Evolutionary conservation across 92 coral and sea anemone species (phyloP), one percentile per base, ranked within the genome.

Genomic region (Actinostola sp.): DNA sequence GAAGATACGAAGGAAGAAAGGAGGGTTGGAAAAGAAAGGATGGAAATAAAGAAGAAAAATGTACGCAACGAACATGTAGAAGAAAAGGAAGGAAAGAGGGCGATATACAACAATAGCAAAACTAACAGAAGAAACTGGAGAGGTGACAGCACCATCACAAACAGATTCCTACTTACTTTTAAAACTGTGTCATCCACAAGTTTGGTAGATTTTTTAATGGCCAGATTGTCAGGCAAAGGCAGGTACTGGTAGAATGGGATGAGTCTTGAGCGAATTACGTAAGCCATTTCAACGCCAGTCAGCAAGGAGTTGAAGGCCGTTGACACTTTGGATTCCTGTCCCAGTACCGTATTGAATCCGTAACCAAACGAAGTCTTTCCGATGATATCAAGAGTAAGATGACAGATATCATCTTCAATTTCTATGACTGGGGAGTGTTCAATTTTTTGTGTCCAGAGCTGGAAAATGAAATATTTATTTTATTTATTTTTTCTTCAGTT

Each of bases 91-190:
- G 42, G 4, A 36, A 36, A 36, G 42, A 36, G 42, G 11, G 6
- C 4, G 4, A 11, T 36, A 4, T 36, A 11, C 11, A 4, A 36
- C 42, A 36, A 36, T 4, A 36, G 6, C 4, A 11, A 36, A 36
- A 36, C 42, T 36, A 36, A n/a, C n/a, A n/a, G n/a, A n/a, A n/a
- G n/a, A n/a, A n/a, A n/a, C n/a, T n/a, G n/a, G n/a, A n/a, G n/a
- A n/a, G n/a, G n/a, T n/a, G n/a, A n/a, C n/a, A n/a, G n/a, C n/a
- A n/a, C n/a, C n/a, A n/a, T n/a, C n/a, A n/a, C n/a, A n/a, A n/a
- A n/a, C n/a, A n/a, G n/a, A n/a, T n/a, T n/a, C n/a, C n/a, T n/a
- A 36, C 62, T 24, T 79, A 88, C 93, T 72, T 88, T 72, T 17
- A 88, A 28, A 11, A 88, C 93, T 20, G 80, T 88, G 30, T 52